Base-by-base conservation (phyloP, 1,140 invertebrate species). In the Drosophila asahinai region DNA sequence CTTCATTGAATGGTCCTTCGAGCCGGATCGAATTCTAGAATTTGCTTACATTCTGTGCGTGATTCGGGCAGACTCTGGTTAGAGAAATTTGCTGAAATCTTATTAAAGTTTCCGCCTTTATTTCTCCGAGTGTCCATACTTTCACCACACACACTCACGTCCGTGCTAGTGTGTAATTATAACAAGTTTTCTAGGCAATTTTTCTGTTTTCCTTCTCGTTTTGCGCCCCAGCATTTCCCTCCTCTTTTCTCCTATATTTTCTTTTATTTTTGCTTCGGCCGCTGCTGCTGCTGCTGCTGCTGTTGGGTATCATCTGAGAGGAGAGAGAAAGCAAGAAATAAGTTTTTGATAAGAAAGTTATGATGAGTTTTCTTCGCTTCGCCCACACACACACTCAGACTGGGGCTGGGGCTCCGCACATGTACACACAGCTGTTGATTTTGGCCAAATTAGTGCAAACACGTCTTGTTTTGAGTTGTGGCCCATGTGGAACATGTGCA, bases 281-380 rank as follows among this genome's bases (percentile, higher is more conserved):
- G 40, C 15, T 42, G 51, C 19, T 30, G 27, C 27, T 30, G 27
- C 27, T 63, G 6, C 27, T 30, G 4, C 66, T 71, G 48, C 36
- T 33, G 52, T 27, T 54, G 65, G 51, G 60, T 87, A 81, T 84
- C 68, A 81, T 84, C 65, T 89, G 55, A 64, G 54, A 5, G 36
- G 9, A 36, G 54, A n/a, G 52, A 55, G 52, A 62, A 64, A 55
- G 75, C 68, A 63, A 64, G 66, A 71, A 80, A 86, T 77, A 90
- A 90, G 86, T 90, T 90, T 91, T 80, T 82, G 86, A 90, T 90
- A 90, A 90, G 86, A 90, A 90, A 90, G 86, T 90, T 90, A 90
- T 90, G 86, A 90, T 90, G 86, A 90, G 86, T 90, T 90, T 90
- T 90, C 79, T 62, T 62, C 66, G 77, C 79, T 62, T 62, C 66